Evolutionary conservation across 2,888 invertebrate genomes (phyloP).

Genomic region (Dendrolimus houi): DNA sequence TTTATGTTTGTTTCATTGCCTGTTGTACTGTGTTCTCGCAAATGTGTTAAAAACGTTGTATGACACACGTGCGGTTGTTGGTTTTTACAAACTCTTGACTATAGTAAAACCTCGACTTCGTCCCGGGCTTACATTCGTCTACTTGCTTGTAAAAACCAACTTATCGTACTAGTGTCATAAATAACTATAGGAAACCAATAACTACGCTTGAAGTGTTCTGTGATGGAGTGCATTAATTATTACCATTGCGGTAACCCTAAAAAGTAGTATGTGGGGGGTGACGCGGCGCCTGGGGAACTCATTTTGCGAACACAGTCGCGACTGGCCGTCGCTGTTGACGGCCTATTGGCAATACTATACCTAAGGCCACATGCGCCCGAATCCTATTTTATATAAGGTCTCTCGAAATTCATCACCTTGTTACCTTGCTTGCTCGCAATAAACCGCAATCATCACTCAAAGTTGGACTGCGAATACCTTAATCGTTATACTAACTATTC

Average conservation of each 20-base stretch:
- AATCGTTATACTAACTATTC: no score
- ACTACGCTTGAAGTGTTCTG: not conserved
- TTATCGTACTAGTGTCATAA: not conserved
- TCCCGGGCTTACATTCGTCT: not conserved
- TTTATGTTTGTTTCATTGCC: no score
- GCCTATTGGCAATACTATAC: conserved; percentile 20
- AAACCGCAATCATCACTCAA: no score
- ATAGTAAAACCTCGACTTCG: not conserved
- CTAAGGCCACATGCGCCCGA: not conserved
- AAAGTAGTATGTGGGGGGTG: not conserved
- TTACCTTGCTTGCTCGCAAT: not conserved
- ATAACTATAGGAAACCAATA: not conserved
- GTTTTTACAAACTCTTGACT: not conserved
- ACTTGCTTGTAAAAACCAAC: no score
- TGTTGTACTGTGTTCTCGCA: no score
- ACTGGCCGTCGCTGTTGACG: conserved; percentile 36
- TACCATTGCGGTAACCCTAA: conserved; percentile 4
- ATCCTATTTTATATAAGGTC: not conserved
- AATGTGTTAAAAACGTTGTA: no score
- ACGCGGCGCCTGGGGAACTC: conserved; percentile 22
- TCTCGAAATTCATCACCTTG: not conserved
- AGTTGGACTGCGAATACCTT: no score
- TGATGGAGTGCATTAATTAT: not conserved
- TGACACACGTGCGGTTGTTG: no score
- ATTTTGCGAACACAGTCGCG: conserved; percentile 32